Base-by-base conservation (phyloP, 2,888 invertebrate genomes). In the Theretra japonica region DNA sequence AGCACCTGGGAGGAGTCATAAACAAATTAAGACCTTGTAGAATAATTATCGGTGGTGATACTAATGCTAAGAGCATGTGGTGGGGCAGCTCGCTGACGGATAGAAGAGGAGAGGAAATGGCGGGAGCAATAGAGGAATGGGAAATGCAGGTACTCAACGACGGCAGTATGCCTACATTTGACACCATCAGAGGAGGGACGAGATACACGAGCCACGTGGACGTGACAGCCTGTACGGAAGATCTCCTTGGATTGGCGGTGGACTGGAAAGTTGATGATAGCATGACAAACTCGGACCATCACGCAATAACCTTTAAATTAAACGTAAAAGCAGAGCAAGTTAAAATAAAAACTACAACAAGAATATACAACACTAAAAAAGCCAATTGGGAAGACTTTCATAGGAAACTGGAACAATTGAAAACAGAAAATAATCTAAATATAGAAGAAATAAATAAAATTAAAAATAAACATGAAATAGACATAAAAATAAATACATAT, bases 211-310 rank as follows among this genome's bases (percentile, higher is more conserved):
- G 28, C 28, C 28, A 28, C 5, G 5, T 28, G 0, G 28, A 28
- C 28, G 6, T 28, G 4, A 28, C 28, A 6, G 28, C 28, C 4
- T 28, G 28, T 6, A 28, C 28, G 28, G 28, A 28, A 6, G 28
- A 28, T 6, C 28, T 28, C 6, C 28, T 28, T 6, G 6, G 6
- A 4, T 2, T 28, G 28, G 28, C 6, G 0, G 60, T 68, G 4
- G 23, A 69, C 17, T 77, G 75, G 77, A 28, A 11, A 23, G 75
- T 75, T 0, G 75, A 71, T 11, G 28, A 70, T 15, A 70, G 41
- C 11, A 7, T 76, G 6, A 74, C 73, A 15, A 65, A 70, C 25
- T 78, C 73, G 17, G 75, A 76, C 60, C 77, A 76, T 70, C 73
- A 75, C 30, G 68, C 56, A 6, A 75, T 76, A 5, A 19, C 23